Percentiles rank a stretch among this genome's conserved stretches.
Evolutionary conservation across 1,140 invertebrate species (phyloP).

Genomic region (Aphaenogaster floridana): DNA sequence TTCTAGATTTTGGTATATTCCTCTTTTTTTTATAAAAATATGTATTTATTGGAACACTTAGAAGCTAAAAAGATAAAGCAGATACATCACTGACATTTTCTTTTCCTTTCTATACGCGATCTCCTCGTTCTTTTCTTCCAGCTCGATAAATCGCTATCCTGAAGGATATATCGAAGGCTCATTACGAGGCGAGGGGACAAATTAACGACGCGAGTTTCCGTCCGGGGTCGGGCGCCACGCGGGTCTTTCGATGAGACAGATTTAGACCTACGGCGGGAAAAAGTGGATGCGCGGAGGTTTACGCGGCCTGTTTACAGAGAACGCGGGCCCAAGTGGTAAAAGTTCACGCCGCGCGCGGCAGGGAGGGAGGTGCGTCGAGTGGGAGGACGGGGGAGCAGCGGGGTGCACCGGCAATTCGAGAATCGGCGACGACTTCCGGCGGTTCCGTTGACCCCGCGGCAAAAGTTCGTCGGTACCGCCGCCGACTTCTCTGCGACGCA

Average conservation of each 20-base stretch:
- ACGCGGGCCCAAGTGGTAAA: constrained; percentile 46
- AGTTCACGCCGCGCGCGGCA: constrained; percentile 42
- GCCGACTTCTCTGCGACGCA: constrained; percentile 48
- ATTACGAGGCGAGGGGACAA: constrained; percentile 62
- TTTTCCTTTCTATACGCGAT: background rate
- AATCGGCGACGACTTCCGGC: constrained; percentile 77
- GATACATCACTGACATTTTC: background rate
- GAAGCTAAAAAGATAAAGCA: background rate
- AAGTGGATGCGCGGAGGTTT: constrained; percentile 76
- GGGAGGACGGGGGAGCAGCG: constrained; percentile 27
- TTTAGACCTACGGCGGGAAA: constrained; percentile 72
- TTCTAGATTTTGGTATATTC: background rate
- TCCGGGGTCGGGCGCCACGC: constrained; percentile 63
- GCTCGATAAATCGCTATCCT: background rate
- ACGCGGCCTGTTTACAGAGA: constrained; percentile 77
- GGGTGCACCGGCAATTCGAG: constrained; percentile 72
- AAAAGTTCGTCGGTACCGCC: constrained; percentile 65
- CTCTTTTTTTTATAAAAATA: background rate
- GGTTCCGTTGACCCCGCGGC: constrained; percentile 77
- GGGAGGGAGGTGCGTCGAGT: constrained; percentile 7
- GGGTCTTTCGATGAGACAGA: constrained; percentile 74
- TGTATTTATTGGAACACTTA: background rate
- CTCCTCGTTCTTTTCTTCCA: background rate
- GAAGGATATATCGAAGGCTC: constrained; percentile 22
- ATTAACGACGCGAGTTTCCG: constrained; percentile 76